Conservation (phyloP, 2,113 vertebrate genomes). For the rabbit (Oryctolagus cuniculus) region DNA sequence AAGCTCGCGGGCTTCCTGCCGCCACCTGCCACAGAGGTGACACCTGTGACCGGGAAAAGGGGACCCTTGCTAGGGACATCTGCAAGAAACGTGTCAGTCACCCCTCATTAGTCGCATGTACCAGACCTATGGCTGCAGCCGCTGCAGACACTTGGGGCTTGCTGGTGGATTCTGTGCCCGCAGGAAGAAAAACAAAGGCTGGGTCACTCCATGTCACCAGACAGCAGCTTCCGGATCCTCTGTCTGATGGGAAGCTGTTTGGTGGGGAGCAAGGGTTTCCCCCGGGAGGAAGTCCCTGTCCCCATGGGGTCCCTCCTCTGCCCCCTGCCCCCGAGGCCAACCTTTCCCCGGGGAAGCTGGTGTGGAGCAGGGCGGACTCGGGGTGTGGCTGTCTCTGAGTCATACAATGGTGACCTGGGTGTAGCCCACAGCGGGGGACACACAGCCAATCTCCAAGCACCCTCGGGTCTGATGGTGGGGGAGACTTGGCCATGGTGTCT, state of each 20-base stretch:
- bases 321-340: not conserved
- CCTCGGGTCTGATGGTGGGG: not conserved
- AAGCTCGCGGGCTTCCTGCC: no score
- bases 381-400: not conserved
- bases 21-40: accelerated
- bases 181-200: not conserved
- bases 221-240: not conserved
- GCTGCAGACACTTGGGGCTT: not conserved
- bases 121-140: no score
- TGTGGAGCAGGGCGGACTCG: not conserved
- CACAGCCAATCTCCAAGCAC: not conserved
- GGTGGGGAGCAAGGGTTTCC: not conserved
- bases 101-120: accelerated
- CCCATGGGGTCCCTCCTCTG: accelerated
- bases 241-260: not conserved
- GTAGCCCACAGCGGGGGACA: not conserved
- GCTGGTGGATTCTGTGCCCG: not conserved
- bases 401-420: not conserved
- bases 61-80: not conserved
- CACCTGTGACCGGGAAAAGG: not conserved
- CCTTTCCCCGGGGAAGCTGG: not conserved
- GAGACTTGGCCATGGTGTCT: not conserved
- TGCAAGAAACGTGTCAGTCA: not conserved
- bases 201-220: not conserved
- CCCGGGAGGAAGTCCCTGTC: not conserved